Percentiles rank a stretch among this genome's conserved stretches.
Conservation (phyloP, 1,140 invertebrate species). For the Tetramorium simillimum region DNA sequence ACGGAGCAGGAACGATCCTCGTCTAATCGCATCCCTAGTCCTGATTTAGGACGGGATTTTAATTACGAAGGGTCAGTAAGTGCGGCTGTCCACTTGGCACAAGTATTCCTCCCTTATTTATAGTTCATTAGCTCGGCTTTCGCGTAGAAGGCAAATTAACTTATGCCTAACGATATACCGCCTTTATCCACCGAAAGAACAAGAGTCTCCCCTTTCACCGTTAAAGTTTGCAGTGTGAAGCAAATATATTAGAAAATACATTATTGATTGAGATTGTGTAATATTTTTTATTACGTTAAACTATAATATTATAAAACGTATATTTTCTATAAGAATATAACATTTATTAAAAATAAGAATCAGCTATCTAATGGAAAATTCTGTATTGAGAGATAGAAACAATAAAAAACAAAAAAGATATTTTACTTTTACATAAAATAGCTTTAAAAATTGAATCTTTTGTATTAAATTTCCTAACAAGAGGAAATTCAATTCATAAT, state of each 20-base stretch:
- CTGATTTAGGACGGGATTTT: conserved; percentile 82
- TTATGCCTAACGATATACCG: conserved; percentile 45
- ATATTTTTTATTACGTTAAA: not conserved
- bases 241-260: not conserved
- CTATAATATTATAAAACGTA: not conserved
- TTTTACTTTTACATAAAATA: not conserved
- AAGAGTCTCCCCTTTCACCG: not conserved
- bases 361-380: not conserved
- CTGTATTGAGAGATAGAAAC: not conserved
- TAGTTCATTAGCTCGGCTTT: conserved; percentile 75
- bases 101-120: conserved; percentile 76
- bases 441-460: not conserved
- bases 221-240: not conserved
- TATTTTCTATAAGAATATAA: not conserved
- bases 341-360: not conserved
- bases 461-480: not conserved
- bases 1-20: conserved; percentile 61
- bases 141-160: conserved; percentile 72
- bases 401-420: not conserved
- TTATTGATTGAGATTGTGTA: not conserved
- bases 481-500: not conserved
- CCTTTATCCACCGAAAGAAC: conserved; percentile 31
- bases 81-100: conserved; percentile 70
- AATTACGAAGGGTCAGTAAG: conserved; percentile 80
- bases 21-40: conserved; percentile 78